Base-by-base conservation (phyloP, 1,140 invertebrate genomes). In the Megalonaias nervosa region DNA sequence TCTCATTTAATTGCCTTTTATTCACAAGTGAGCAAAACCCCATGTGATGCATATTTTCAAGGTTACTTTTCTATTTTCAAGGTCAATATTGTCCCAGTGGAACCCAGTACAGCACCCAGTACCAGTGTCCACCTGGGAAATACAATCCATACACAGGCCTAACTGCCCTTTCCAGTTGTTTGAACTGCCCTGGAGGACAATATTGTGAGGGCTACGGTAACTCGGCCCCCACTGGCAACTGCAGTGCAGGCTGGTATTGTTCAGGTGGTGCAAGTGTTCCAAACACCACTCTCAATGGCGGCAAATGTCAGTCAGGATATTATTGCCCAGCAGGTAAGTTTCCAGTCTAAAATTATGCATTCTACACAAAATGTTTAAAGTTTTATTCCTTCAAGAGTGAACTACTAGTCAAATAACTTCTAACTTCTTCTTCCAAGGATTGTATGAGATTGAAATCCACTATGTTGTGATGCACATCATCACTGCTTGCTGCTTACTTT, bases 31-130 rank as follows among this genome's bases (percentile, higher is more conserved):
- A 31, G 5, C 31, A 31, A 31, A 31, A 31, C 31, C 31, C 23
- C n/a, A 2, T 2, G 56, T 19, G n/a, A 21, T 71, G 19, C 48
- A 56, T 1, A n/a, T 57, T 72, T n/a, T 14, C 5, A 55, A 11
- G 38, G 38, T 48, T 48, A 48, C 11, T 69, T 61, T 31, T 62
- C 17, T 79, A 59, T 2, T 62, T 38, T 74, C 15, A 55, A 88
- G 89, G 89, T 70, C 85, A 90, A 72, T 89, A 87, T 69, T 90
- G 89, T 82, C 84, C 81, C 60, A 86, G 85, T 71, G 88, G 88
- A 68, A 90, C 89, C 19, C 21, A 81, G 21, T 82, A 73, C 56
- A 70, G 74, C 56, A 88, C 83, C 5, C 74, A 88, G 66, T 83
- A 84, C 76, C 81, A 77, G 26, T 90, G 89, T 71, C 79, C 80